Base-by-base conservation (phyloP, 2,797 vertebrate genomes). In the Sternotherus odoratus region DNA sequence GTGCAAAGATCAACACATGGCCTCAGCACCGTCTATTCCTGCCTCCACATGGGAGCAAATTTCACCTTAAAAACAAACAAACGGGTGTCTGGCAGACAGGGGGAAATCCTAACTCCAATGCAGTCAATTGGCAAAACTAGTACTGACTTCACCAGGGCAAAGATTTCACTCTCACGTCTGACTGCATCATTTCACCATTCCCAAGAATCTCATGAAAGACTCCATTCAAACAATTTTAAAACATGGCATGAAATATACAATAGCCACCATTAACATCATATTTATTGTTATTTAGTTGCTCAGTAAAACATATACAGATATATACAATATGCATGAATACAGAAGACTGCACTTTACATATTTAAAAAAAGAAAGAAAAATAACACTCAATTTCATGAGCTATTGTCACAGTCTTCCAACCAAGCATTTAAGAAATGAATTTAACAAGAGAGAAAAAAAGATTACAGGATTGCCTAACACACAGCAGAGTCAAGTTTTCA, bases 271-370 rank as follows among this genome's bases (percentile, higher is more conserved):
- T 99, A 99, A 99, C 99, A 97, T 99, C 99, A 99, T 99, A 99
- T 99, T 99, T 99, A 99, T 99, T 99, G 99, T 99, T 99, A 99
- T 99, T 99, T 99, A 99, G 99, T 99, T 99, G 99, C 98, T 99
- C 99, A 99, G 99, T 99, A 99, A 99, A 99, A 99, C 99, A 99
- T 99, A 99, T 99, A 99, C 99, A 99, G 98, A 98, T 99, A 99
- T 99, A 99, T 99, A 99, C 99, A 99, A 99, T 99, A 99, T 99
- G 99, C 99, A 99, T 99, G 99, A 99, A 99, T 99, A 99, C 99
- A 99, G 99, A 99, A 99, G 99, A 99, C 99, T 99, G 99, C 98
- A 99, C 99, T 99, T 99, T 99, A 99, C 99, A 99, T 99, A 99
- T 99, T 99, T 94, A 96, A 98, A 98, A 98, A 98, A 98, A 97